A percentile compares a stretch with the other conserved stretches of the same genome.
Evolutionary conservation across 2,113 vertebrate genomes (phyloP).

Genomic region (Hippocampus barbouri): DNA sequence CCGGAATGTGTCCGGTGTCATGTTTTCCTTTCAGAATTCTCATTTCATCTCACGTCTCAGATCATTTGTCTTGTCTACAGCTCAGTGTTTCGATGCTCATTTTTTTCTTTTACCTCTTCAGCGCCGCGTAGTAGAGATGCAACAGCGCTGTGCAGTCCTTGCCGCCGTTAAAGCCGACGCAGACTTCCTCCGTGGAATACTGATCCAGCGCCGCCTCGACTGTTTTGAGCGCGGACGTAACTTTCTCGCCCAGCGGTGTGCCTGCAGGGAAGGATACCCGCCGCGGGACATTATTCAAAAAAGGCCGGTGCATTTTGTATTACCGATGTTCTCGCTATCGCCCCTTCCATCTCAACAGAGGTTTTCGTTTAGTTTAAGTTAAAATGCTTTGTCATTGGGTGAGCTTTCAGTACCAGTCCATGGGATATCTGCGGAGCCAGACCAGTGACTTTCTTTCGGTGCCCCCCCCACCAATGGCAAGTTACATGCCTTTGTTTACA

Average conservation of each 20-base stretch:
- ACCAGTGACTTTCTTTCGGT: no score
- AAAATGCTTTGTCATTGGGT: neutral
- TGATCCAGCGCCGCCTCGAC: constrained; percentile 80
- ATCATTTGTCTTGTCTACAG: constrained; percentile 20
- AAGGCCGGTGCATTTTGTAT: constrained; percentile 11
- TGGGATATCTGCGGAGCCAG: no score
- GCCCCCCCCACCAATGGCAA: neutral
- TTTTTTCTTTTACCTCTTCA: constrained; percentile 75
- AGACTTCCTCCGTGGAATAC: constrained; percentile 79
- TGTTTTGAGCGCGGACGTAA: constrained; percentile 77
- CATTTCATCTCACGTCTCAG: constrained; percentile 20
- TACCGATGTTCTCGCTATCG: constrained; percentile 4
- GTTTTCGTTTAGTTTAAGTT: neutral
- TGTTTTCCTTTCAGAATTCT: neutral
- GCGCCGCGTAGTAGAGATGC: constrained; percentile 84
- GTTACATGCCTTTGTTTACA: neutral
- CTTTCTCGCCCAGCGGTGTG: constrained; percentile 80
- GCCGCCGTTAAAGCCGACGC: constrained; percentile 93
- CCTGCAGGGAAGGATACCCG: constrained; percentile 62
- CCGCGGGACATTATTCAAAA: constrained; percentile 8
- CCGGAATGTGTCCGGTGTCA: constrained; percentile 8
- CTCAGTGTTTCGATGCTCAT: neutral
- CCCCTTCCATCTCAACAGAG: neutral
- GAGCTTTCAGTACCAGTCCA: neutral
- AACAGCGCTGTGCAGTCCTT: constrained; percentile 95